Conservation (phyloP, 2,888 invertebrate species). For the Lucinisca nassula region DNA sequence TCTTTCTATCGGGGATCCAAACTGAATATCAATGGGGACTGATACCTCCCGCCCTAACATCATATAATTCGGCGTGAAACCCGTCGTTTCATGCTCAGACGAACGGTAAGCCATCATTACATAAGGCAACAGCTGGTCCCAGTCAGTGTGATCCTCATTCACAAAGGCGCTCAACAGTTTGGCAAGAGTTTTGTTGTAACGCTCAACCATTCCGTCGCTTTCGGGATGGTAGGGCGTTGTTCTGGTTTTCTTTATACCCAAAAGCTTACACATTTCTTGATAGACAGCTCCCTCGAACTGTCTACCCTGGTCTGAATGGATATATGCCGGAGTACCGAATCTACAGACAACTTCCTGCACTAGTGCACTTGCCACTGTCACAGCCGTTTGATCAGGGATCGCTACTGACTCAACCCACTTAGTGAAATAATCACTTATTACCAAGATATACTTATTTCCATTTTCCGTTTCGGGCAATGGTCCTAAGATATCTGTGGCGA, state of each 20-base stretch:
- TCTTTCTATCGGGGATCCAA: no score
- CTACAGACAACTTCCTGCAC: slow-evolving; percentile 12
- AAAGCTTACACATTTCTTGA: slow-evolving; percentile 25
- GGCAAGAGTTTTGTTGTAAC: slow-evolving; percentile 25
- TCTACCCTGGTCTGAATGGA: slow-evolving; percentile 29
- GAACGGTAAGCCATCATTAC: background rate
- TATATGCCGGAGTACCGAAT: slow-evolving; percentile 10
- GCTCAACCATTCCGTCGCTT: slow-evolving; percentile 33
- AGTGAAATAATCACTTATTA: slow-evolving; percentile 24
- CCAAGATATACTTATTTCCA: slow-evolving; percentile 30
- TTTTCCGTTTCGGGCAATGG: slow-evolving; percentile 4
- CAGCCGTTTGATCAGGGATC: slow-evolving; percentile 11
- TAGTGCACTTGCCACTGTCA: slow-evolving; percentile 20
- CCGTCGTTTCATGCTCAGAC: background rate
- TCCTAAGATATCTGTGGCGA: slow-evolving; percentile 25
- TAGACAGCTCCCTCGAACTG: slow-evolving; percentile 19
- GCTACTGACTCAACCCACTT: slow-evolving; percentile 39
- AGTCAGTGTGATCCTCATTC: slow-evolving; percentile 42
- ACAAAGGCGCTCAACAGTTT: slow-evolving; percentile 49
- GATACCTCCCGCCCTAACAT: background rate
- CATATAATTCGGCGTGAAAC: background rate
- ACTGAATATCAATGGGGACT: background rate
- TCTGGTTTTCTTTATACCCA: slow-evolving; percentile 27
- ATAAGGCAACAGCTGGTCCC: background rate
- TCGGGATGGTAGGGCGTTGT: slow-evolving; percentile 27